Evolutionary conservation across 2,797 vertebrate species (phyloP).

Genomic region (Zenarchopterus dispar): DNA sequence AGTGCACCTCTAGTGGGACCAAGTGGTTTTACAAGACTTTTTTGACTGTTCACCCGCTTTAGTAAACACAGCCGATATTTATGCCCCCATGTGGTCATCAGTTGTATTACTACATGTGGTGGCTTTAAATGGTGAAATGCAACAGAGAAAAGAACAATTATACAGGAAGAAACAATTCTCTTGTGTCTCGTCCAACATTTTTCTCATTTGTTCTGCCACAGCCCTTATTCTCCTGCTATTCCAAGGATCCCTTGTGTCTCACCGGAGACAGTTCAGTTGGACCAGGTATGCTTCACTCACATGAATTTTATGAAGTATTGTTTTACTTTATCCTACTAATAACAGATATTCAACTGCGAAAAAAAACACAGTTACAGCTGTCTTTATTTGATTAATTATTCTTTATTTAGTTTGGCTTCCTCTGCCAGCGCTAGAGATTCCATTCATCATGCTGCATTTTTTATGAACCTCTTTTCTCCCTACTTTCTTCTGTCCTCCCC

Average conservation of each 20-base stretch:
- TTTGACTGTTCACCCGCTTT: no score
- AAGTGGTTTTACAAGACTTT: no score
- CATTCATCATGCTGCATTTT: not conserved
- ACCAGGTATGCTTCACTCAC: slow-evolving; percentile 73
- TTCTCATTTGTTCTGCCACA: slow-evolving; percentile 57
- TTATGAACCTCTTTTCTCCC: not conserved
- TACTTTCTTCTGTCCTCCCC: not conserved
- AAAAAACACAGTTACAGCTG: not conserved
- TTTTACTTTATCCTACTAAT: slow-evolving; percentile 8
- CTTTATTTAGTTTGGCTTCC: not conserved
- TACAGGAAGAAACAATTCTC: no score
- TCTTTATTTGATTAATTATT: slow-evolving; percentile 6
- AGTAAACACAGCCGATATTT: no score
- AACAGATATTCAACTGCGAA: not conserved
- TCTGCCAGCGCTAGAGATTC: not conserved
- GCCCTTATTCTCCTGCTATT: slow-evolving; percentile 92
- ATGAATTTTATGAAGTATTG: slow-evolving; percentile 5
- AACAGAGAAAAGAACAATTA: not conserved
- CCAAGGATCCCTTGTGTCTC: slow-evolving; percentile 91
- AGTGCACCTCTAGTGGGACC: no score
- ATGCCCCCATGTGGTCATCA: no score
- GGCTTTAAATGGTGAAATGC: no score
- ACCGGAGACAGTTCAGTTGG: slow-evolving; percentile 90
- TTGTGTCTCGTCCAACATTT: slow-evolving; percentile 11
- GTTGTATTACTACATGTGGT: no score